phyloP scores from a whole-genome alignment of 2,888 invertebrate species.

The Chrysolina haemoptera region DNA sequence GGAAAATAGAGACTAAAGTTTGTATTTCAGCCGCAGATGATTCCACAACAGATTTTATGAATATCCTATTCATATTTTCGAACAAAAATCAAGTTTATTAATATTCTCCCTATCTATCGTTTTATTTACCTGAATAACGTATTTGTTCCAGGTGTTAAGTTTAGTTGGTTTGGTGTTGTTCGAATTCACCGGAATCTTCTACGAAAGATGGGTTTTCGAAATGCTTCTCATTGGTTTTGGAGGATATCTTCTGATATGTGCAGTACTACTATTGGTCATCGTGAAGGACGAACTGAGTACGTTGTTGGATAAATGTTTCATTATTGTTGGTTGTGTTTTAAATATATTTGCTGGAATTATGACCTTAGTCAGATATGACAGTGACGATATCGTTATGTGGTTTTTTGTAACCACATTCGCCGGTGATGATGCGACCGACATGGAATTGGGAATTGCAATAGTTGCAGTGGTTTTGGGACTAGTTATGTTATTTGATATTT shows the following conservation, averaged over 20 bases:
- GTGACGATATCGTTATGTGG: neutral
- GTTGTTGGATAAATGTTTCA: constrained; percentile 8
- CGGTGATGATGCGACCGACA: neutral
- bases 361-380: constrained; percentile 12
- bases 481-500: constrained; percentile 1
- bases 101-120: neutral
- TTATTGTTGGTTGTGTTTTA: constrained; percentile 6
- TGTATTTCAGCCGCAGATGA: too few relatives aligned
- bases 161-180: constrained; percentile 28
- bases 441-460: constrained; percentile 9
- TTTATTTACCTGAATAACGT: neutral
- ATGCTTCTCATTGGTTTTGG: constrained; percentile 32
- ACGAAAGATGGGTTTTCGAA: constrained; percentile 32
- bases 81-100: too few relatives aligned
- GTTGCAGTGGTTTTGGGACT: neutral
- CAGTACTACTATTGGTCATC: constrained; percentile 20
- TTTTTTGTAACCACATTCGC: neutral
- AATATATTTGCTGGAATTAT: constrained; percentile 7
- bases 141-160: constrained; percentile 31
- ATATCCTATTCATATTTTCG: too few relatives aligned
- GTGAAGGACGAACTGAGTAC: neutral
- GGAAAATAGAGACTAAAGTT: too few relatives aligned
- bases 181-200: constrained; percentile 25
- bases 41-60: too few relatives aligned
- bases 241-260: constrained; percentile 35